Base-by-base conservation (phyloP, 64 coral and sea anemone species). In the Exaiptasia diaphana region DNA sequence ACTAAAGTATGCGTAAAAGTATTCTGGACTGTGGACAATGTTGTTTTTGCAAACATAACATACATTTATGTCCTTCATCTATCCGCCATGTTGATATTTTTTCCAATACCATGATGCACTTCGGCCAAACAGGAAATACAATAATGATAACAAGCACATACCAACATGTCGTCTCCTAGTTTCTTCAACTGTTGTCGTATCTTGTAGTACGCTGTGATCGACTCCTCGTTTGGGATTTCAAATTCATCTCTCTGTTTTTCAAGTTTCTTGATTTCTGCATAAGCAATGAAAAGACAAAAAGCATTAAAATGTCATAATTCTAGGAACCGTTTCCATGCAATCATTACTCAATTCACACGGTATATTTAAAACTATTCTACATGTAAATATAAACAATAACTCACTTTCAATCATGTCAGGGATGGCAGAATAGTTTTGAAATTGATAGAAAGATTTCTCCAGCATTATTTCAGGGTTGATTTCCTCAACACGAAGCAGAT, bases 391-490 rank as follows among this genome's bases (percentile, higher is more conserved):
- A 55, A 55, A 46, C 43, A 7, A 15, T 46, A 27, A 83, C 95
- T 74, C 71, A 92, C 95, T 92, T 29, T 92, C 80, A 18, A 99
- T 73, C 95, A 92, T 89, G 57, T 50, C 81, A 46, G 95, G 95
- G 50, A 99, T 83, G 37, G 95, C 79, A 2, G 85, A 67, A 72
- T 99, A 99, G 55, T 99, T 99, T 69, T 99, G 95, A 67, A 92
- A 99, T 53, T 99, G 95, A 69, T 92, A 88, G 67, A 99, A 99
- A 5, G 95, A 99, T 74, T 83, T 78, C 26, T 99, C 95, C 75
- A 99, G 49, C 95, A 99, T 99, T 29, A 99, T 99, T 68, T 99
- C 95, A 25, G 95, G 95, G 65, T 99, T 99, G 0, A 99, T 88
- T 84, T 99, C 95, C 44, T 99, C 95, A 29, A 99, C 95, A 49